These are phyloP conservation scores for Xestia sexstrigata DNA, from an alignment of 2,888 invertebrate genomes.

Conservation along the genomic window DNA sequence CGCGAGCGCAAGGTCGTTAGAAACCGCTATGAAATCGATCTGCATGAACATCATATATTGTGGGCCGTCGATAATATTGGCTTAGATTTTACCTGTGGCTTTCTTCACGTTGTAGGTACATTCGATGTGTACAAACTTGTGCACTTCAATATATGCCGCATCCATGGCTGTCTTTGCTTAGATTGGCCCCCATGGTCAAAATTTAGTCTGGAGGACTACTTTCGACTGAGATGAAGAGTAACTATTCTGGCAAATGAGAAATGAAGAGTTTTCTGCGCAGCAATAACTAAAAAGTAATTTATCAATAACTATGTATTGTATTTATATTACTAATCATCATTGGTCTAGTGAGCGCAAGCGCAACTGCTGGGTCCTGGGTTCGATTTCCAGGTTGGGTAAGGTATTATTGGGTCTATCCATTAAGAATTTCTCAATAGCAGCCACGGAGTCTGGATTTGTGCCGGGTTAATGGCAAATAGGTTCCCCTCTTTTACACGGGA, in stretches of 20 bases:
- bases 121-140: background rate
- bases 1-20: slow-evolving; percentile 70
- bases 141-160: background rate
- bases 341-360: background rate
- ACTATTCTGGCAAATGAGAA: background rate
- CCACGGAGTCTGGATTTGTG: too few species aligned
- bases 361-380: too few species aligned
- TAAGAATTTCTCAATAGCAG: too few species aligned
- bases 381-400: too few species aligned
- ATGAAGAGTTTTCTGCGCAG: background rate
- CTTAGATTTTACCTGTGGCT: background rate
- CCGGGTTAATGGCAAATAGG: too few species aligned
- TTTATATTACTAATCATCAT: background rate
- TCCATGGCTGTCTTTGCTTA: background rate
- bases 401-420: too few species aligned
- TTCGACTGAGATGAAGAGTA: background rate
- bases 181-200: background rate
- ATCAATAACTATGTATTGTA: background rate
- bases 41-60: slow-evolving; percentile 64
- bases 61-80: slow-evolving; percentile 20
- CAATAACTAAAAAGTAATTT: background rate
- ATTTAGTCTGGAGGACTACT: background rate
- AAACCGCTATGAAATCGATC: slow-evolving; percentile 67
- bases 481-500: too few species aligned
- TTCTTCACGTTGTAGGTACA: background rate